Percentiles rank a stretch among this genome's conserved stretches.
These are phyloP conservation scores for Lampropteryx suffumata DNA, from an alignment of 2,888 invertebrate species.

Conservation along the genomic window DNA sequence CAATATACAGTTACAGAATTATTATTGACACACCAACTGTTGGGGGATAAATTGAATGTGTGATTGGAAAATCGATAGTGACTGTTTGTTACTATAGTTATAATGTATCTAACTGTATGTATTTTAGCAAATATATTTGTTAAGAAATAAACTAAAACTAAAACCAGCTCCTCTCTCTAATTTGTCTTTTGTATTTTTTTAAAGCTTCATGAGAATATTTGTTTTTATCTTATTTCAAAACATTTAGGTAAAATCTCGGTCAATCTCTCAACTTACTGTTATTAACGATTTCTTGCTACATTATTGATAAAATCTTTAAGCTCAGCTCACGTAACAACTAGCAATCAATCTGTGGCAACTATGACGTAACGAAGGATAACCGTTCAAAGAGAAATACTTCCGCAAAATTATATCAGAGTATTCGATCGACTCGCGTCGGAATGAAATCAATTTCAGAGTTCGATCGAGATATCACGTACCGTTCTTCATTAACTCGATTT, in stretches of 20 bases:
- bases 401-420: slow-evolving; percentile 64
- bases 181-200: too few species aligned
- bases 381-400: slow-evolving; percentile 58
- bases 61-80: slow-evolving; percentile 70
- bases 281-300: slow-evolving; percentile 11
- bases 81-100: slow-evolving; percentile 14
- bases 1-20: slow-evolving; percentile 75
- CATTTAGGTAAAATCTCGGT: not conserved
- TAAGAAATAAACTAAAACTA: too few species aligned
- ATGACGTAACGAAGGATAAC: slow-evolving; percentile 33
- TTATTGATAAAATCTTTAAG: slow-evolving; percentile 18
- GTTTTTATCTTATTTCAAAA: not conserved
- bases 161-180: too few species aligned
- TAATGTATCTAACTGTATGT: slow-evolving; percentile 2
- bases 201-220: too few species aligned
- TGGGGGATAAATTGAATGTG: slow-evolving; percentile 62
- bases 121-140: too few species aligned
- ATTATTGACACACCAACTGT: slow-evolving; percentile 79
- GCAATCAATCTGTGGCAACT: slow-evolving; percentile 5
- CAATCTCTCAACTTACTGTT: slow-evolving; percentile 5
- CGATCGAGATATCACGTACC: slow-evolving; percentile 69
- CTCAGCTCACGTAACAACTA: slow-evolving; percentile 3
- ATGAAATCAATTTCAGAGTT: slow-evolving; percentile 77
- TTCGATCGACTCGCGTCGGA: slow-evolving; percentile 66
- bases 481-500: slow-evolving; percentile 81